Base-by-base conservation (phyloP, 1,140 invertebrate genomes). In the Drosophila neocordata region DNA sequence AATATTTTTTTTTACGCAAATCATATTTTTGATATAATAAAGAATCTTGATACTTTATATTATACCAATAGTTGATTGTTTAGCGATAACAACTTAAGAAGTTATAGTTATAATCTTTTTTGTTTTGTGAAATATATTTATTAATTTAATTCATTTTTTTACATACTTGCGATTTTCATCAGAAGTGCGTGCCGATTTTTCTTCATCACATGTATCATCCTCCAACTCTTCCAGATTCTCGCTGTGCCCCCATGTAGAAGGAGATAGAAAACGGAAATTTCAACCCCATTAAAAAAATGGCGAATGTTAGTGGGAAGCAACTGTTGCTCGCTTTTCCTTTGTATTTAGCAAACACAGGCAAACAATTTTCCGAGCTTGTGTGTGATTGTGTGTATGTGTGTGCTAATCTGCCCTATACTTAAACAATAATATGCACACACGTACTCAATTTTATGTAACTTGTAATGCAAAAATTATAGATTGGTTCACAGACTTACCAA, bases 81-180 rank as follows among this genome's bases (percentile, higher is more conserved):
- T n/a, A n/a, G n/a, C n/a, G n/a, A n/a, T n/a, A n/a, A n/a, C n/a
- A n/a, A n/a, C n/a, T n/a, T n/a, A n/a, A n/a, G n/a, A n/a, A n/a
- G n/a, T n/a, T n/a, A n/a, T n/a, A n/a, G n/a, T 13, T 22, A 13
- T 7, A 15, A 38, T 4, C 13, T 31, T 38, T 41, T 15, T 5
- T 8, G 2, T 15, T 22, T 9, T 13, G 24, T 27, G 4, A 11
- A 64, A 3, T 76, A 24, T 24, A 4, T 24, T 24, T 24, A 24
- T 4, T 4, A 24, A n/a, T n/a, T n/a, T n/a, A n/a, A n/a, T n/a
- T n/a, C n/a, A n/a, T n/a, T 9, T 41, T 56, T 37, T 48, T 18
- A 65, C 94, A 93, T 92, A 95, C 95, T 95, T 95, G 91, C 95
- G 95, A 83, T 93, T 95, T 72, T 95, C 94, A 80, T 95, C 94